phyloP scores from a whole-genome alignment of 2,113 vertebrate genomes.

The Irena cyanogastra region DNA sequence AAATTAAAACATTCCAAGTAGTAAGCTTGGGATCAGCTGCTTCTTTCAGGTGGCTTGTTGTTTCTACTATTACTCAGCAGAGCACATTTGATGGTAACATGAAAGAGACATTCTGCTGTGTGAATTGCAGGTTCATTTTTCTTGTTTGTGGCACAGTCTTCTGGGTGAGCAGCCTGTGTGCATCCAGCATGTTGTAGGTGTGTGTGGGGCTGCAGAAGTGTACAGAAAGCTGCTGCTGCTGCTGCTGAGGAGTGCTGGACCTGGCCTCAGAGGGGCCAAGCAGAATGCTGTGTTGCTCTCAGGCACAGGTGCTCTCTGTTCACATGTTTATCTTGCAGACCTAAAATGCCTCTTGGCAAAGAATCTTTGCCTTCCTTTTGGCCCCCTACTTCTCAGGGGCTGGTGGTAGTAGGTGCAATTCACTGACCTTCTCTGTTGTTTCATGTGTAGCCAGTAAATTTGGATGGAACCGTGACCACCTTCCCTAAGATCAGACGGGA shows the following conservation, averaged over 20 bases:
- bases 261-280: rapidly evolving
- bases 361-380: background rate
- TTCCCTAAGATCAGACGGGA: background rate
- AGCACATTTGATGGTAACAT: background rate
- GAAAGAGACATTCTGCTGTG: background rate
- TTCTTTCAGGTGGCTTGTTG: background rate
- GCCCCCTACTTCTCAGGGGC: background rate
- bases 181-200: rapidly evolving
- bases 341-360: background rate
- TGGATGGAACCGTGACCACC: background rate
- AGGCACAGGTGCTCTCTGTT: background rate
- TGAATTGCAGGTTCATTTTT: background rate
- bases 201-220: background rate
- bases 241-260: background rate
- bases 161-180: background rate
- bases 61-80: background rate
- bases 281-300: background rate
- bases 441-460: background rate
- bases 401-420: background rate
- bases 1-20: background rate
- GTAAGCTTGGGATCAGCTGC: background rate
- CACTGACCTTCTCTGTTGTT: background rate
- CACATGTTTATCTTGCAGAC: background rate
- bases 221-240: background rate
- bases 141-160: rapidly evolving